Percentiles rank a stretch among this genome's conserved stretches.
Conservation (phyloP, 2,888 invertebrate genomes). For the Dromius quadrimaculatus region DNA sequence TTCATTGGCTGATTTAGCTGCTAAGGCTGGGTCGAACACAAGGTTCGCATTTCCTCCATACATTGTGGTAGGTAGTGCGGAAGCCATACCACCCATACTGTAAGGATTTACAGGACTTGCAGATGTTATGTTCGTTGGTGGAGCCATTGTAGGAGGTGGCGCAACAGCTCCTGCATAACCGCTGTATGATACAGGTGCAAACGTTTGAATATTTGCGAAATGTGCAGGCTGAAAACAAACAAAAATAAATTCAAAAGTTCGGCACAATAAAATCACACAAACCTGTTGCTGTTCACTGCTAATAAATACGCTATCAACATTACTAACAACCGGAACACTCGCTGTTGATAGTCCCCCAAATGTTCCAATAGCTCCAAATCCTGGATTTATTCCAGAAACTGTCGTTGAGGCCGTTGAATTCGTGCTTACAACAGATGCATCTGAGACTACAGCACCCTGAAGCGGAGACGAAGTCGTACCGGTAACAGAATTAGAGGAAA, state of each 20-base stretch:
- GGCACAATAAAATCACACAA: not conserved
- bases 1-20: conserved; percentile 65
- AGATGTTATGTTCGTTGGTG: conserved; percentile 34
- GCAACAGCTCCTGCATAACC: conserved; percentile 55
- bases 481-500: not conserved
- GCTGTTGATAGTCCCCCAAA: too few relatives aligned
- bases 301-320: conserved; percentile 26
- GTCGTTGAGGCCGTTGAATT: not conserved
- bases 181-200: conserved; percentile 37
- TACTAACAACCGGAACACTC: not conserved
- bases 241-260: too few relatives aligned
- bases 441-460: not conserved
- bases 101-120: conserved; percentile 23
- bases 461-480: not conserved
- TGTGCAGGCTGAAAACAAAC: too few relatives aligned
- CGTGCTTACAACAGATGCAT: not conserved
- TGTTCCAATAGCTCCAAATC: too few relatives aligned
- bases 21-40: conserved; percentile 64
- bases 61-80: conserved; percentile 11
- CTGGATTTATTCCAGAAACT: not conserved
- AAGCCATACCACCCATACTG: conserved; percentile 34
- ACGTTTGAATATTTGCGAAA: conserved; percentile 44
- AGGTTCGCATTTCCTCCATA: conserved; percentile 56
- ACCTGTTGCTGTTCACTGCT: not conserved
- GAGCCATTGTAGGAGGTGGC: conserved; percentile 43